These are phyloP conservation scores for Portunus trituberculatus DNA, from an alignment of 1,140 invertebrate species.

Conservation along the genomic window DNA sequence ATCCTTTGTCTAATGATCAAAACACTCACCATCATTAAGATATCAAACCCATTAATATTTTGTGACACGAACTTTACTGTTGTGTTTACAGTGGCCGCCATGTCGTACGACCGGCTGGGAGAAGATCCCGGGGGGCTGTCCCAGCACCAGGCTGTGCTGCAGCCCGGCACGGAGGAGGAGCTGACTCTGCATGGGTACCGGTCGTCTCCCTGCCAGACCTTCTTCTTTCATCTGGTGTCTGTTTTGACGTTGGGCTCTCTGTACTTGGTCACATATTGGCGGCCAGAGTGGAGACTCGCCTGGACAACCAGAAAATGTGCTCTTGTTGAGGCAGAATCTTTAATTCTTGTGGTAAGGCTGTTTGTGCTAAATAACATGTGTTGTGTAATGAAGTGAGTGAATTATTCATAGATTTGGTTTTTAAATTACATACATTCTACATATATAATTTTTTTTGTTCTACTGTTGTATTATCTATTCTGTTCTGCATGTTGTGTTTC, in stretches of 20 bases:
- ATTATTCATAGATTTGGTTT: neutral
- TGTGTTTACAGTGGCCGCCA: constrained; percentile 36
- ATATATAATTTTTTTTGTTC: neutral
- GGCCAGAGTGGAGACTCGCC: constrained; percentile 78
- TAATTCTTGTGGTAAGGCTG: constrained; percentile 76
- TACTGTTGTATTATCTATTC: neutral
- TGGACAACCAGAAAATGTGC: constrained; percentile 77
- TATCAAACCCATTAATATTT: neutral
- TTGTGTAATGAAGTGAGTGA: neutral
- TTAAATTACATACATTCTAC: neutral
- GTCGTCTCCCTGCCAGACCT: constrained; percentile 5
- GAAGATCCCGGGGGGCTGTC: constrained; percentile 17
- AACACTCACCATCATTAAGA: neutral
- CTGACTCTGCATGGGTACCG: constrained; percentile 49
- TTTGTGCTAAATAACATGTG: neutral
- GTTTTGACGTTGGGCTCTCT: constrained; percentile 78
- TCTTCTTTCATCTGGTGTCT: constrained; percentile 77
- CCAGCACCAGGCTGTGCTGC: constrained; percentile 55
- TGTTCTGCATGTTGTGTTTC: neutral
- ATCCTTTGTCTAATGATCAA: neutral
- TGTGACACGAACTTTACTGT: neutral
- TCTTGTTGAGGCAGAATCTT: constrained; percentile 77
- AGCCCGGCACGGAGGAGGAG: constrained; percentile 65
- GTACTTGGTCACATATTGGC: constrained; percentile 79
- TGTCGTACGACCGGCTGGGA: constrained; percentile 60